Conservation (phyloP, 1,140 invertebrate species). For the Drosophila insularis region DNA sequence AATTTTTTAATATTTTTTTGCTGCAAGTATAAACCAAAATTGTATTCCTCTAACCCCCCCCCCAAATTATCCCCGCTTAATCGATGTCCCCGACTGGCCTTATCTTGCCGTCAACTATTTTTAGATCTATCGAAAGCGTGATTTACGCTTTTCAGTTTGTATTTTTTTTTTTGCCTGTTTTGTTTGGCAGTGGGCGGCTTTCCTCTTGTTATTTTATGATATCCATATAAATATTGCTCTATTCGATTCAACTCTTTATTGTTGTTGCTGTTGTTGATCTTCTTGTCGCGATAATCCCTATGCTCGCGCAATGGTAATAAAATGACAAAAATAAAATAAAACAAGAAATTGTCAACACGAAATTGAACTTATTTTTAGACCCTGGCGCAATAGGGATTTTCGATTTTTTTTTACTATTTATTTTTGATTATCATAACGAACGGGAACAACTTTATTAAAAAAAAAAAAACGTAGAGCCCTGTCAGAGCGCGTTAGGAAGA, state of each 20-base stretch:
- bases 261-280: constrained; percentile 61
- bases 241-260: constrained; percentile 36
- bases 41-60: constrained; percentile 18
- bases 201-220: constrained; percentile 43
- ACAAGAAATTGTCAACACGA: constrained; percentile 74
- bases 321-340: constrained; percentile 43
- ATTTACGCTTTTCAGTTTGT: constrained; percentile 67
- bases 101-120: constrained; percentile 65
- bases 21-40: constrained; percentile 21
- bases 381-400: constrained; percentile 67
- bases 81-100: constrained; percentile 38
- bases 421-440: constrained; percentile 31
- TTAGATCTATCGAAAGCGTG: constrained; percentile 76
- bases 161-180: constrained; percentile 37
- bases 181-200: constrained; percentile 58
- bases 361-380: constrained; percentile 78
- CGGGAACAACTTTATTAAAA: constrained; percentile 71
- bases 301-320: constrained; percentile 70
- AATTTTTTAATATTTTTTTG: neutral
- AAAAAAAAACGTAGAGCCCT: constrained; percentile 31
- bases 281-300: constrained; percentile 80
- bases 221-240: constrained; percentile 64
- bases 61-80: neutral
- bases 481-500: constrained; percentile 20
- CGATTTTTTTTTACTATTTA: constrained; percentile 1